Conservation (phyloP, 2,797 vertebrate species). For the Rachycentron canadum region DNA sequence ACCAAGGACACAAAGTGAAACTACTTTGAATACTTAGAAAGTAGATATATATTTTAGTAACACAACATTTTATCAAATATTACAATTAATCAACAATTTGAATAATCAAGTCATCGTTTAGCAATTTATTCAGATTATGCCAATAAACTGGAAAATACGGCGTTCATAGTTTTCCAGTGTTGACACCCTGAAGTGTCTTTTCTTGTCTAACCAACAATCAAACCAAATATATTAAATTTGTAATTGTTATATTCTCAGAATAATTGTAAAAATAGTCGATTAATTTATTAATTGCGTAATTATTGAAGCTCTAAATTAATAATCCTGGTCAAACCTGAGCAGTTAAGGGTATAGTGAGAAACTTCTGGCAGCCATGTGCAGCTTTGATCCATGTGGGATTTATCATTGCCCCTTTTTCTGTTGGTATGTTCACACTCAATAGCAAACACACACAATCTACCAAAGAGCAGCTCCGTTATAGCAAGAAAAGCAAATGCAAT, state of each 20-base stretch:
- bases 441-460: slow-evolving; percentile 1
- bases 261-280: background rate
- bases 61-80: background rate
- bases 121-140: background rate
- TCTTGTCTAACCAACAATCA: background rate
- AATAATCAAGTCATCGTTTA: background rate
- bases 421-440: background rate
- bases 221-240: background rate
- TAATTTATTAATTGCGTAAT: background rate
- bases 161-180: background rate
- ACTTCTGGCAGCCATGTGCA: background rate
- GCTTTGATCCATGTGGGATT: slow-evolving; percentile 23
- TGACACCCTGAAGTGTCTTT: background rate
- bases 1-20: background rate
- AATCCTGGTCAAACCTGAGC: background rate
- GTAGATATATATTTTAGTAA: background rate
- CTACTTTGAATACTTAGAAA: background rate
- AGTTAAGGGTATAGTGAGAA: background rate
- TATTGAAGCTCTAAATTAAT: background rate
- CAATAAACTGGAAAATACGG: background rate
- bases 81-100: background rate
- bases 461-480: slow-evolving; percentile 16
- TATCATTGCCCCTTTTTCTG: background rate
- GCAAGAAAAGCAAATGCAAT: slow-evolving; percentile 27
- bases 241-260: background rate